These are phyloP conservation scores for Hoplodrina ambigua DNA, from an alignment of 2,888 invertebrate species.

Conservation along the genomic window DNA sequence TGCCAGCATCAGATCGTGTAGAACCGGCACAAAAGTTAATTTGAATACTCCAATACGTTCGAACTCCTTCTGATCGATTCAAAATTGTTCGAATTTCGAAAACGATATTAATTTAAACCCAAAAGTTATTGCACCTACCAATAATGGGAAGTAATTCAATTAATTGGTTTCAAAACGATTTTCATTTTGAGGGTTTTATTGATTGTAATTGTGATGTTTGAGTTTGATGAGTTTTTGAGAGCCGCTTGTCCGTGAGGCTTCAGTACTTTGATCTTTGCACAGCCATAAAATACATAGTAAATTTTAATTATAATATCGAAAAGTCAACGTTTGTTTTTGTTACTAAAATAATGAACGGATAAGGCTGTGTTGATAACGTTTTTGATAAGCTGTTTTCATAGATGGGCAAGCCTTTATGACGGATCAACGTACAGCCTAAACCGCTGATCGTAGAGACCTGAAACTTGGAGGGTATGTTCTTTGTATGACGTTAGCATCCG, in stretches of 20 bases:
- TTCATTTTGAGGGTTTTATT: conserved; percentile 47
- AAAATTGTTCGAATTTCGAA: conserved; percentile 53
- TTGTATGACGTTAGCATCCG: too few relatives aligned
- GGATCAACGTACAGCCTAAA: too few relatives aligned
- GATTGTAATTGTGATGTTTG: conserved; percentile 43
- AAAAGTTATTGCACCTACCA: conserved; percentile 56
- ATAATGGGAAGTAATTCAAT: conserved; percentile 54
- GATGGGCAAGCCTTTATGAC: too few relatives aligned
- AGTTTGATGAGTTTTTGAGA: conserved; percentile 34
- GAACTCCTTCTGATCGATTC: conserved; percentile 52
- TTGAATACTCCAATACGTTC: conserved; percentile 52
- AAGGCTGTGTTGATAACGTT: background rate
- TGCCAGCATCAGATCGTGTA: conserved; percentile 19
- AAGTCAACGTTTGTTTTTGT: conserved; percentile 6
- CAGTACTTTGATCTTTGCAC: conserved; percentile 21
- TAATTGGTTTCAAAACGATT: conserved; percentile 47
- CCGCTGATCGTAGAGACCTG: too few relatives aligned
- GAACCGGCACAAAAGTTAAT: conserved; percentile 51
- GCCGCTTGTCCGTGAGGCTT: conserved; percentile 4
- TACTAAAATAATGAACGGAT: background rate
- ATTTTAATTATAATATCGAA: conserved; percentile 4
- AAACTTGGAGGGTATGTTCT: too few relatives aligned
- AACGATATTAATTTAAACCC: conserved; percentile 57
- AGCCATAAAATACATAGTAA: conserved; percentile 11
- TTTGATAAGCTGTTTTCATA: background rate